Evolutionary conservation across 2,113 vertebrate species (phyloP), one percentile per base, ranked within the genome.

Genomic region (Gymnobelideus leadbeateri): DNA sequence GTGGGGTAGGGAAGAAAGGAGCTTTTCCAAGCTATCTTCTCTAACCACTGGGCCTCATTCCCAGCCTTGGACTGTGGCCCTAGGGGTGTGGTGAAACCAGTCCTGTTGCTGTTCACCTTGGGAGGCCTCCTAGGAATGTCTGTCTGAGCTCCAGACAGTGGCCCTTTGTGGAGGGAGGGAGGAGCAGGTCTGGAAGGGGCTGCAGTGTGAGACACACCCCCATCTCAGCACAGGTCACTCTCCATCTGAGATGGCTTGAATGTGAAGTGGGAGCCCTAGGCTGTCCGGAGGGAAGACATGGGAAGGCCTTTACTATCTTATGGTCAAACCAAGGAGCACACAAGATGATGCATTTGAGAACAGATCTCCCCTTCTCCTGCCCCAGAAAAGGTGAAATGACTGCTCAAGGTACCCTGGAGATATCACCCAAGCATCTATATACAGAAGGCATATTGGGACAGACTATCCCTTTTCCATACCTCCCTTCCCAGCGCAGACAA

Each of bases 81-180:
- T 90, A 55, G 94, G 68, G 68, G 68, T 10, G n/a, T 97, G 96
- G 94, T 97, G 96, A 97, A 98, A 97, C 95, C 92, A 3, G 96
- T 96, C 95, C 96, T 97, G 95, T 97, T 96, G 54, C 96, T 2
- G 93, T 97, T 96, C 96, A 98, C 98, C 97, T 97, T 97, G 97
- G 96, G 96, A 97, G 97, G 96, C 97, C 96, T 97, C 96, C 91
- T 95, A 97, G 93, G 92, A 97, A 94, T 91, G 94, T 96, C 93
- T 47, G 93, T 97, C 96, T 97, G 96, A 94, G 92, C 95, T 96
- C 68, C 91, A 97, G 96, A 98, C 98, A 97, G 96, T 97, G 95
- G 97, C 96, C 77, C 93, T 98, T 97, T 97, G 97, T 97, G 93
- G 92, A 96, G 52, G 25, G 31, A 51, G 91, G 95, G 92, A 95